phyloP scores from a whole-genome alignment of 2,113 vertebrate species.

The Zosterops borbonicus region DNA sequence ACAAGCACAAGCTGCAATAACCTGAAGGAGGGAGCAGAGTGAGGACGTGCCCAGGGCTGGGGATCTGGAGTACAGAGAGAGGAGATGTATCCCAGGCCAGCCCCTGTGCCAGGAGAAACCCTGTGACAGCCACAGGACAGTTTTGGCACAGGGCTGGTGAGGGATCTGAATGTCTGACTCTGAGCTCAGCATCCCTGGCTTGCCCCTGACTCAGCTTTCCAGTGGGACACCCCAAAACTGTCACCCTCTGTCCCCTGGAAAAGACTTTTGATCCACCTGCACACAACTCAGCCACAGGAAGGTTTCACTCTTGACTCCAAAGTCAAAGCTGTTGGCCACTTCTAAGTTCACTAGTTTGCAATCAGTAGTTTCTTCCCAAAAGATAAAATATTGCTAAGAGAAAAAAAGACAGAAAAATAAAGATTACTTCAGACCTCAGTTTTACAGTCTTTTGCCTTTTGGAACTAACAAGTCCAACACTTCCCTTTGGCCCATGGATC shows the following conservation, averaged over 20 bases:
- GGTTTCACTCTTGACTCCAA: neutral
- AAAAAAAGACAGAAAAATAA: neutral
- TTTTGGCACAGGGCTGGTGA: neutral
- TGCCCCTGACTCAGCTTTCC: neutral
- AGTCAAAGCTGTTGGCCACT: neutral
- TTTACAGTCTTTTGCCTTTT: neutral
- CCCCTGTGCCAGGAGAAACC: neutral
- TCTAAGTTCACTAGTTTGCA: neutral
- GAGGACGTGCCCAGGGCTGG: rapidly evolving
- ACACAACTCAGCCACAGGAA: neutral
- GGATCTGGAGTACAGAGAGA: neutral
- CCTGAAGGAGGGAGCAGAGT: neutral
- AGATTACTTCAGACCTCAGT: neutral
- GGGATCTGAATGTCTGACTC: neutral
- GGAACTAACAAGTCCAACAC: neutral
- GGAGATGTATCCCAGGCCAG: neutral
- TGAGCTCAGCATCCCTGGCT: neutral
- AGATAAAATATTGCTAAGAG: neutral
- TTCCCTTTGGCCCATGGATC: neutral
- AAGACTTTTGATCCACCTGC: neutral
- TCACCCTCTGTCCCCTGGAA: neutral
- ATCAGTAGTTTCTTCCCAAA: neutral
- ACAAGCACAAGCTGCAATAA: neutral
- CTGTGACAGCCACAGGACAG: neutral
- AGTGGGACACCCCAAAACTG: neutral